These are phyloP conservation scores for Drosophila pseudotalamancana DNA, from an alignment of 2,888 invertebrate species.

Conservation along the genomic window DNA sequence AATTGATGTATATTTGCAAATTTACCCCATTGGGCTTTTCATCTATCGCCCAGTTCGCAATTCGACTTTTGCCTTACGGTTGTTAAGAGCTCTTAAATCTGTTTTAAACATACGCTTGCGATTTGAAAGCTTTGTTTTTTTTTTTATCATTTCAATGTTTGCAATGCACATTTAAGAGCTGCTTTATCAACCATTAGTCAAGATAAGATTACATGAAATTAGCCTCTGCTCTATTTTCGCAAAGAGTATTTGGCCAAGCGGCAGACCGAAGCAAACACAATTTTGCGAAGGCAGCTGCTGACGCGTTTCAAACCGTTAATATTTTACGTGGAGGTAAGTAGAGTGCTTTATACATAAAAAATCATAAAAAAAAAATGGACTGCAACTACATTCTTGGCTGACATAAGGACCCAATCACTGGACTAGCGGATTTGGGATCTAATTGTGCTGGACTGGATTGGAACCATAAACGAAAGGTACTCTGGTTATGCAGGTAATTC, in stretches of 20 bases:
- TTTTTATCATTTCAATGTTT: conserved; percentile 7
- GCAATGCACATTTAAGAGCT: conserved; percentile 53
- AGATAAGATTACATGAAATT: conserved; percentile 22
- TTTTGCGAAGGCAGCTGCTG: conserved; percentile 38
- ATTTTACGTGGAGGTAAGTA: conserved; percentile 52
- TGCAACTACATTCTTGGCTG: neutral
- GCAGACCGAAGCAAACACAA: conserved; percentile 25
- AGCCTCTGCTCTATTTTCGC: conserved; percentile 55
- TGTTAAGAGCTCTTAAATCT: conserved; percentile 58
- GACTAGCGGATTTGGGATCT: neutral
- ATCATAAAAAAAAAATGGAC: neutral
- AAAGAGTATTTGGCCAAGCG: conserved; percentile 58
- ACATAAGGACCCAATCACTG: neutral
- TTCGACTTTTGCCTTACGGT: conserved; percentile 11
- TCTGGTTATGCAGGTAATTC: conserved; percentile 28
- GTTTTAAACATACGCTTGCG: conserved; percentile 27
- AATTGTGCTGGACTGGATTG: neutral
- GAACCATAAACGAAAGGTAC: conserved; percentile 31
- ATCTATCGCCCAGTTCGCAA: conserved; percentile 44
- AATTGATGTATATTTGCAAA: too few species aligned
- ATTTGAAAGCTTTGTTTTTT: conserved; percentile 27
- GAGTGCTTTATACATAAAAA: conserved; percentile 42
- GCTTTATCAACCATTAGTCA: conserved; percentile 36
- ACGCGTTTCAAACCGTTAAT: conserved; percentile 31
- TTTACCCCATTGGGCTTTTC: too few species aligned